Evolutionary conservation across 2,113 vertebrate species (phyloP), one percentile per base, ranked within the genome.

Genomic region (Bolborhynchus lineola): DNA sequence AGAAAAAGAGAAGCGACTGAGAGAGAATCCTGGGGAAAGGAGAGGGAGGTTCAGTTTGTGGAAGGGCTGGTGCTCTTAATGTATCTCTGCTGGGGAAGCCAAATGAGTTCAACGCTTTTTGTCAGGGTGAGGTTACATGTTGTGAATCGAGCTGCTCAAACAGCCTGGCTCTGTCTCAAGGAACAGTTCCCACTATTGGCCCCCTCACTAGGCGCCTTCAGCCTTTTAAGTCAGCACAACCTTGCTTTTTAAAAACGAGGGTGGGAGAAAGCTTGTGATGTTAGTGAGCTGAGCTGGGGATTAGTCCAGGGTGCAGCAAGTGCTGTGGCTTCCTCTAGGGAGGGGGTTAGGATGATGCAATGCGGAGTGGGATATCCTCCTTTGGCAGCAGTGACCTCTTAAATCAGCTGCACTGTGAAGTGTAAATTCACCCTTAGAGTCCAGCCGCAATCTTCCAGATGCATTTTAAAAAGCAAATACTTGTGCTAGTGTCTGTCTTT

Each of bases 301-400:
- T 94, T 90, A 94, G 91, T 69, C 39, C 47, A 25, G 83, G 91
- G 64, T 84, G 64, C 91, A 86, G 79, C 0, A 7, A 90, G 64
- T 24, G 47, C 92, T 28, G 72, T n/a, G 37, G 76, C 88, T 92
- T 92, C 76, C 80, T 86, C 64, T 37, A 9, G 7, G 13, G 86
- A 69, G 80, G 68, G 80, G 72, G 33, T 42, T 52, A 64, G 89
- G 69, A n/a, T 95, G 96, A 97, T 2, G 70, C 91, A 96, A 76
- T 21, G 0, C 16, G 0, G 75, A 92, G 84, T 16, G 94, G 95
- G 91, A 97, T 91, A 89, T 95, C 96, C 89, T 89, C 77, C 39
- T 92, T 70, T 95, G 95, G 93, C 95, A 96, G 89, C 93, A 82
- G 69, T 6, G 6, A 75, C 89, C 91, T 96, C 95, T 93, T 95